A percentile compares a stretch with the other conserved stretches of the same genome.
Conservation (phyloP, 2,797 vertebrate species). For the Sarcophilus harrisii region DNA sequence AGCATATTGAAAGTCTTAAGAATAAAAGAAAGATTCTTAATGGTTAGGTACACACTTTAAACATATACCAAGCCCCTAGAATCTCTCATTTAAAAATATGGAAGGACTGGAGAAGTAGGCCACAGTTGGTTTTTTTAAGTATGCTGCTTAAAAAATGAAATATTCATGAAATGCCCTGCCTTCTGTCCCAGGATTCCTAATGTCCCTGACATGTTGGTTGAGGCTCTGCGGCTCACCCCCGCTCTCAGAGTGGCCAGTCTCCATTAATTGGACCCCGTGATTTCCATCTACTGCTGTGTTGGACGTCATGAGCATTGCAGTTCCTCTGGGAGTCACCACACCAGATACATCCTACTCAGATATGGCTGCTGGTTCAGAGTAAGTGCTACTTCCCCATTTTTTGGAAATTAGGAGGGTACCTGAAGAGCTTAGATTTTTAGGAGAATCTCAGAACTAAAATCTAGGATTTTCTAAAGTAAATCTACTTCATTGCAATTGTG, state of each 20-base stretch:
- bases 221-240: slow-evolving; percentile 94
- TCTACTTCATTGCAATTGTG: slow-evolving; percentile 35
- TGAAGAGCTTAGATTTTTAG: slow-evolving; percentile 55
- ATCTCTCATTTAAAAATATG: slow-evolving; percentile 4
- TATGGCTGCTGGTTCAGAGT: slow-evolving; percentile 99
- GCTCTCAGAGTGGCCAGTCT: slow-evolving; percentile 93
- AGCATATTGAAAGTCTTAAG: slow-evolving; percentile 8
- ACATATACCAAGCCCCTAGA: slow-evolving; percentile 35
- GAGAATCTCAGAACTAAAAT: slow-evolving; percentile 45
- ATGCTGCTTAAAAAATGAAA: neutral
- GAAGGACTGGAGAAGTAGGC: slow-evolving; percentile 16
- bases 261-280: slow-evolving; percentile 95
- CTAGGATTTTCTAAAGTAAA: slow-evolving; percentile 62
- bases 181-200: slow-evolving; percentile 89
- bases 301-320: slow-evolving; percentile 99
- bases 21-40: slow-evolving; percentile 43
- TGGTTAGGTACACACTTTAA: slow-evolving; percentile 32
- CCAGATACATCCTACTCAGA: slow-evolving; percentile 99
- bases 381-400: slow-evolving; percentile 84
- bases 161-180: slow-evolving; percentile 50
- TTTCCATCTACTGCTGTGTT: slow-evolving; percentile 89
- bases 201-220: slow-evolving; percentile 96
- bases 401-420: slow-evolving; percentile 44
- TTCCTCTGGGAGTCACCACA: slow-evolving; percentile 99
- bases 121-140: neutral